Base-by-base conservation (phyloP, 23 tunicate genomes). In the Botrylloides violaceus region DNA sequence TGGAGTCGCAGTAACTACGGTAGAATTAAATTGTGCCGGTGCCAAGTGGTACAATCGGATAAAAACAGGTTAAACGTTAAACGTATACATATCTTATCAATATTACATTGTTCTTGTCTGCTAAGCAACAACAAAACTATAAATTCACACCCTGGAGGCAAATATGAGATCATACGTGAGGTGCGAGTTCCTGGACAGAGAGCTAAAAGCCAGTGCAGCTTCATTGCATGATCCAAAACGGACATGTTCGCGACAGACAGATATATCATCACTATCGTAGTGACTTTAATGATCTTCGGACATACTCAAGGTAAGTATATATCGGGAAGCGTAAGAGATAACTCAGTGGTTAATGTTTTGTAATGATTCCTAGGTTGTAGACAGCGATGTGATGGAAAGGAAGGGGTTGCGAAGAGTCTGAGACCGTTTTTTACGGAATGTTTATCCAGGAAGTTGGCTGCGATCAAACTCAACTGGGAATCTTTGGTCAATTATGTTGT, bases 401-500 rank as follows among this genome's bases (percentile, higher is more conserved):
- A 68, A 37, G 74, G 74, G 4, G 20, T 68, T 36, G 5, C 24
- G 58, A 43, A 1, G 1, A 43, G 58, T 35, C 4, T 68, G 26
- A 68, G 74, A 43, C 74, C 74, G 1, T 68, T 68, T 68, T 68
- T 68, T 1, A 37, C 60, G 26, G 19, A 19, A 68, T 68, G 74
- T 56, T 24, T 68, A 32, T 43, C 27, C 20, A 2, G 22, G 28
- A 68, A 68, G 47, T 39, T 68, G 0, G 74, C 49, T 25, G 25
- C 32, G 4, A 30, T 43, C 4, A 37, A 7, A 23, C 5, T 26
- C 22, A 9, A 15, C 15, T 68, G 74, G 74, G 21, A 39, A 68
- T 22, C 43, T 23, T 24, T 43, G 36, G 58, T 68, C 25, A 22
- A 68, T 22, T 68, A 37, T 25, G 58, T 68, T 18, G 74, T 68